Percentiles rank a stretch among this genome's conserved stretches.
Evolutionary conservation across 1,140 invertebrate species (phyloP).

Genomic region (Pseudomyrmex concolor): DNA sequence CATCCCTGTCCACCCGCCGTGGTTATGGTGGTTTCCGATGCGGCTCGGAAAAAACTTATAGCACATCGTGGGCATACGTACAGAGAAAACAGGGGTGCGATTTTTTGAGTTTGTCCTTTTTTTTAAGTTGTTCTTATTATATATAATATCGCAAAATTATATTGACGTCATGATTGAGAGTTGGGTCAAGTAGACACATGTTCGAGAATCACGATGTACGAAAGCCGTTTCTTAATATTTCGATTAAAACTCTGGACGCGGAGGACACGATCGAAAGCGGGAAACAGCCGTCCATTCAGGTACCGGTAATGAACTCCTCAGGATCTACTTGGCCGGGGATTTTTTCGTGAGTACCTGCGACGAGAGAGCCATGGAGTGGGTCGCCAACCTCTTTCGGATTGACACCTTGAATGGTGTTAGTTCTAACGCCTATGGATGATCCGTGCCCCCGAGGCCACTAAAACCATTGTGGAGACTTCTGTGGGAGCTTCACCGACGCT

Average conservation of each 20-base stretch:
- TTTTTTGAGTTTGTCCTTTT: not conserved
- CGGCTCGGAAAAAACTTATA: not conserved
- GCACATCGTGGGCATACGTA: not conserved
- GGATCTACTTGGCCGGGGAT: constrained; percentile 52
- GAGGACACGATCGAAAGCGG: constrained; percentile 27
- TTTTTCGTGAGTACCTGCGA: constrained; percentile 75
- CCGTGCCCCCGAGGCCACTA: constrained; percentile 74
- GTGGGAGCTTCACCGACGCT: constrained; percentile 47
- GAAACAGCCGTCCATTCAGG: constrained; percentile 63
- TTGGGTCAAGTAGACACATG: not conserved
- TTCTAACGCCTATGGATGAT: constrained; percentile 82
- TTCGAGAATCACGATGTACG: constrained; percentile 52
- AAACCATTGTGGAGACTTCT: constrained; percentile 54
- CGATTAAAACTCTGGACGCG: constrained; percentile 48
- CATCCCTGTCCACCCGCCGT: constrained; percentile 14
- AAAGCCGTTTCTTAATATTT: constrained; percentile 50
- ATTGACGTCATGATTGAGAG: not conserved
- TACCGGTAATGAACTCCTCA: constrained; percentile 80
- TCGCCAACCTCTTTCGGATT: constrained; percentile 79
- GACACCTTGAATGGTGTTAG: constrained; percentile 84
- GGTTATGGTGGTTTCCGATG: constrained; percentile 28
- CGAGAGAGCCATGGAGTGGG: constrained; percentile 57
- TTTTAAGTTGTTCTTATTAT: not conserved
- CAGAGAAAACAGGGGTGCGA: not conserved
- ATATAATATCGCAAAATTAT: not conserved